Percentiles rank a stretch among this genome's conserved stretches.
Evolutionary conservation across 1,140 invertebrate species (phyloP).

Genomic region (Philotrypesis tridentata): DNA sequence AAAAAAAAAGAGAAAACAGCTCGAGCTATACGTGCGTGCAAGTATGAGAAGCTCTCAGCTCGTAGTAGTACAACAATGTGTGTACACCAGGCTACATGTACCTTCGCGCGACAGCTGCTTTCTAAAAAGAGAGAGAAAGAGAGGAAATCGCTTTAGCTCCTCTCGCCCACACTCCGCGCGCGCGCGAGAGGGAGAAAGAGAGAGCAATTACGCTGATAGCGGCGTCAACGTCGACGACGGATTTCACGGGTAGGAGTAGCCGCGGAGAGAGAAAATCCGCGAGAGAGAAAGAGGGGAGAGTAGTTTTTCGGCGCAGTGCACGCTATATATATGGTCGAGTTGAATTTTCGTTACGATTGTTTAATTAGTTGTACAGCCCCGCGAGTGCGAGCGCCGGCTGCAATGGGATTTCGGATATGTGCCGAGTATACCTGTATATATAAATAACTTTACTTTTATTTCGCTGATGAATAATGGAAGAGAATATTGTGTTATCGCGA

Average conservation of each 20-base stretch:
- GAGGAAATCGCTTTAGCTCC: neutral
- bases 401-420: too few relatives aligned
- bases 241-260: too few relatives aligned
- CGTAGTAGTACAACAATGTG: neutral
- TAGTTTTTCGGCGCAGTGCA: too few relatives aligned
- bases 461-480: neutral
- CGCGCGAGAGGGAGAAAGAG: too few relatives aligned
- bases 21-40: neutral
- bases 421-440: too few relatives aligned
- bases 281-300: too few relatives aligned
- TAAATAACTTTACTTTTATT: constrained; percentile 3
- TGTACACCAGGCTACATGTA: too few relatives aligned
- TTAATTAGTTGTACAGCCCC: neutral
- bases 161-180: neutral
- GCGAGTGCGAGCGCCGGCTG: too few relatives aligned
- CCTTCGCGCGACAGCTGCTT: constrained; percentile 6
- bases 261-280: too few relatives aligned
- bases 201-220: constrained; percentile 27
- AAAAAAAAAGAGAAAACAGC: neutral
- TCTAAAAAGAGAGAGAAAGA: neutral
- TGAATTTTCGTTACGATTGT: neutral
- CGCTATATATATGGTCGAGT: too few relatives aligned
- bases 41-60: neutral
- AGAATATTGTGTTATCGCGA: neutral
- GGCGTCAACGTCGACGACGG: neutral